Conservation (phyloP, 2,113 vertebrate genomes). For the Pionites leucogaster region DNA sequence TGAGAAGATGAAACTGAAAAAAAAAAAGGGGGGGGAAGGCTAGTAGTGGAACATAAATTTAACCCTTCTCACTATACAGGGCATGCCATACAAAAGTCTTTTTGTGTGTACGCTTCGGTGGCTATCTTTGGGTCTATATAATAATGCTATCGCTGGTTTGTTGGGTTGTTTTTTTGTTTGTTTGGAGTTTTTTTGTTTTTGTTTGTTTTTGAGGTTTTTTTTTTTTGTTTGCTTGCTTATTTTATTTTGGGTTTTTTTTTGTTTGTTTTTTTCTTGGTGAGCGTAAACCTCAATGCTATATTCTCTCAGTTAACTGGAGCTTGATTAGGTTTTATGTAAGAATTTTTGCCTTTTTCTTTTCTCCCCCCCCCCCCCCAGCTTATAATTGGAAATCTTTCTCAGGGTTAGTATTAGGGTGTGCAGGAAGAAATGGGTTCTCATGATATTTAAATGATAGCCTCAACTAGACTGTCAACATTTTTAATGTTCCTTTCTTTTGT, state of each 20-base stretch:
- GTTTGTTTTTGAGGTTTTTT: too few species aligned
- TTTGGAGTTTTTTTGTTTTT: too few species aligned
- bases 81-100: not conserved
- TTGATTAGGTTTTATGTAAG: conserved; percentile 28
- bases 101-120: not conserved
- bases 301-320: conserved; percentile 25
- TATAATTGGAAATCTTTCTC: not conserved
- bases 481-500: not conserved
- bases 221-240: not conserved
- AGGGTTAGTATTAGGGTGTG: not conserved
- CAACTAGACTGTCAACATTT: not conserved
- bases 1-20: conserved; percentile 92
- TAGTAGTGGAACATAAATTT: conserved; percentile 90
- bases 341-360: not conserved
- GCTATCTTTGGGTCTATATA: not conserved
- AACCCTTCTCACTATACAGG: conserved; percentile 75
- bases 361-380: not conserved
- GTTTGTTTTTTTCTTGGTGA: not conserved
- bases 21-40: conserved; percentile 58
- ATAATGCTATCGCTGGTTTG: not conserved
- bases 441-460: not conserved
- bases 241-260: too few species aligned
- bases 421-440: not conserved
- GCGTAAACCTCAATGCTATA: conserved; percentile 12
- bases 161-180: not conserved